These are phyloP conservation scores for Heliothis subflexa DNA, from an alignment of 1,140 invertebrate genomes.

Conservation along the genomic window DNA sequence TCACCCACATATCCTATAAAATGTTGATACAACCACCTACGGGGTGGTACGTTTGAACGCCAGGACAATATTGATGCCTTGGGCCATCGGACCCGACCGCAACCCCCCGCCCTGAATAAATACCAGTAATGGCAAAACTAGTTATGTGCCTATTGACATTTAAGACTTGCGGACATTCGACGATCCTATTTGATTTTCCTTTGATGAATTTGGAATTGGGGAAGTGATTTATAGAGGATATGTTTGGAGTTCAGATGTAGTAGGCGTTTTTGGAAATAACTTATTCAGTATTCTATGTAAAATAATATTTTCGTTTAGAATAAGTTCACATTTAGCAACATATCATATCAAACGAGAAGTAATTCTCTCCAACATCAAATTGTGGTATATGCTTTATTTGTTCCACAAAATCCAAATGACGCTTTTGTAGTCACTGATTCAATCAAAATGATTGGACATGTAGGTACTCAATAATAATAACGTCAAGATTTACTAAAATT, in stretches of 20 bases:
- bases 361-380: neutral
- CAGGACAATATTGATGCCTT: conserved; percentile 57
- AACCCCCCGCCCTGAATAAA: conserved; percentile 35
- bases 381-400: neutral
- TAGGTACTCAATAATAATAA: neutral
- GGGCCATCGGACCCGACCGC: conserved; percentile 52
- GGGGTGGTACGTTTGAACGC: conserved; percentile 13
- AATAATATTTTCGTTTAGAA: no score
- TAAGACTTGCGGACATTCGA: neutral
- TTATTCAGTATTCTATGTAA: no score
- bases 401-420: no score
- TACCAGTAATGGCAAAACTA: conserved; percentile 47
- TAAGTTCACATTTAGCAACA: no score
- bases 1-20: neutral
- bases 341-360: no score
- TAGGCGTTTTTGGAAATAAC: no score
- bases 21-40: conserved; percentile 7
- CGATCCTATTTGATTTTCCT: neutral
- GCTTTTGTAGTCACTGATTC: no score
- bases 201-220: neutral
- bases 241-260: no score
- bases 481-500: neutral
- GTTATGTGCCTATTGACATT: conserved; percentile 26
- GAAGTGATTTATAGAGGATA: neutral
- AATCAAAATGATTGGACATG: no score